These are phyloP conservation scores for Andrena haemorrhoa DNA, from an alignment of 2,888 invertebrate genomes.

Conservation along the genomic window DNA sequence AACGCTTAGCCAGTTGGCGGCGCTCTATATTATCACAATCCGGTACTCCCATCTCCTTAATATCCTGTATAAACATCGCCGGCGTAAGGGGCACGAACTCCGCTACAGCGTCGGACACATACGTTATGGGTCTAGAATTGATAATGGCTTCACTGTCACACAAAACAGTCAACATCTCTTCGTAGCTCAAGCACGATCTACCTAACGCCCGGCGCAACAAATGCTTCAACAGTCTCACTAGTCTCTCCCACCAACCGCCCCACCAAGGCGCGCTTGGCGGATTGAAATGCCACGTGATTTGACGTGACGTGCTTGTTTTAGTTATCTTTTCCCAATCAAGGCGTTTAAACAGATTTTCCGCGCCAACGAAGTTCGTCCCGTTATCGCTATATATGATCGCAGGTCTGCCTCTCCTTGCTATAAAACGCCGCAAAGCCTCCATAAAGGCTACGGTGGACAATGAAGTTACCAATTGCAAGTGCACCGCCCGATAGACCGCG, in stretches of 20 bases:
- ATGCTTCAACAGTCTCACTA: constrained; percentile 79
- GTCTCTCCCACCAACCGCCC: constrained; percentile 63
- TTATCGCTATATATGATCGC: constrained; percentile 52
- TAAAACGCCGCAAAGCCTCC: constrained; percentile 40
- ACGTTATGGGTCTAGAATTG: constrained; percentile 80
- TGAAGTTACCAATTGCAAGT: constrained; percentile 78
- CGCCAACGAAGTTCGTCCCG: constrained; percentile 53
- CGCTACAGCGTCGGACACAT: constrained; percentile 32
- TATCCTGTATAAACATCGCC: constrained; percentile 27
- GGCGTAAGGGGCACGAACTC: constrained; percentile 23
- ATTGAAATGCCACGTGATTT: constrained; percentile 55
- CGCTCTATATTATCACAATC: constrained; percentile 21
- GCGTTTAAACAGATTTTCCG: constrained; percentile 25
- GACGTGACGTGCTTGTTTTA: constrained; percentile 1
- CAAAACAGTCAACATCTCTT: constrained; percentile 75
- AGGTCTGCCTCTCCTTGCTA: constrained; percentile 51
- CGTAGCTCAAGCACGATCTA: constrained; percentile 71
- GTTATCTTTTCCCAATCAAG: constrained; percentile 16
- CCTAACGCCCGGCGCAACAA: constrained; percentile 79
- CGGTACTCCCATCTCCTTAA: constrained; percentile 19
- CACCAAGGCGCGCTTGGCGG: constrained; percentile 54
- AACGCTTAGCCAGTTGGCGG: constrained; percentile 5
- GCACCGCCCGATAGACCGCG: constrained; percentile 78
- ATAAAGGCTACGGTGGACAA: constrained; percentile 75
- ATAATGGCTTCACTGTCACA: constrained; percentile 77